phyloP scores from a whole-genome alignment of 1,140 invertebrate species.

The Lordiphosa clarofinis region DNA sequence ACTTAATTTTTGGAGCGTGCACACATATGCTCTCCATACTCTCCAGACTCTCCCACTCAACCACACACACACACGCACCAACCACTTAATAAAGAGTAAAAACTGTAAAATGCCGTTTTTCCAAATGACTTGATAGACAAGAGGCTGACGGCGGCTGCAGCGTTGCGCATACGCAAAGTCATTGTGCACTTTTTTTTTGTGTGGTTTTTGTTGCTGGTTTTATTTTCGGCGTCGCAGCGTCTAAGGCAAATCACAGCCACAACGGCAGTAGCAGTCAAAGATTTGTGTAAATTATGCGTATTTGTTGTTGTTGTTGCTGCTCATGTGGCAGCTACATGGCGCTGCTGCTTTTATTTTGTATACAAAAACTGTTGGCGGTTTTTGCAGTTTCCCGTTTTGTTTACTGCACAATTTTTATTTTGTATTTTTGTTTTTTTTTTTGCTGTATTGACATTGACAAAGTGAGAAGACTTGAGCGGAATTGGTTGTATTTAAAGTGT shows the following conservation, averaged over 20 bases:
- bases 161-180: slow-evolving; percentile 61
- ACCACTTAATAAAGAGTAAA: slow-evolving; percentile 60
- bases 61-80: slow-evolving; percentile 16
- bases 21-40: slow-evolving; percentile 39
- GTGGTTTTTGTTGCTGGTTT: slow-evolving; percentile 26
- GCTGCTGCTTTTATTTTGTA: slow-evolving; percentile 63
- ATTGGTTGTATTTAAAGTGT: too few species aligned
- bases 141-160: slow-evolving; percentile 44
- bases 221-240: slow-evolving; percentile 43
- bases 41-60: slow-evolving; percentile 51
- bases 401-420: slow-evolving; percentile 12
- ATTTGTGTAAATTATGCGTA: slow-evolving; percentile 70
- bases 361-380: slow-evolving; percentile 70
- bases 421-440: neutral
- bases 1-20: slow-evolving; percentile 78
- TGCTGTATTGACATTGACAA: slow-evolving; percentile 45
- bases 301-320: slow-evolving; percentile 23
- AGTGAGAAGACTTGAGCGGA: slow-evolving; percentile 24
- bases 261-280: slow-evolving; percentile 24
- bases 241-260: slow-evolving; percentile 34
- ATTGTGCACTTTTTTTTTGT: slow-evolving; percentile 25
- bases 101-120: slow-evolving; percentile 71
- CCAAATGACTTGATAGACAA: slow-evolving; percentile 74
- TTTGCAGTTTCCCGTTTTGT: slow-evolving; percentile 23
- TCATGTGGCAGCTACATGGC: slow-evolving; percentile 5